These are phyloP conservation scores for Anarrhichthys ocellatus DNA, from an alignment of 2,113 vertebrate species.

Conservation along the genomic window DNA sequence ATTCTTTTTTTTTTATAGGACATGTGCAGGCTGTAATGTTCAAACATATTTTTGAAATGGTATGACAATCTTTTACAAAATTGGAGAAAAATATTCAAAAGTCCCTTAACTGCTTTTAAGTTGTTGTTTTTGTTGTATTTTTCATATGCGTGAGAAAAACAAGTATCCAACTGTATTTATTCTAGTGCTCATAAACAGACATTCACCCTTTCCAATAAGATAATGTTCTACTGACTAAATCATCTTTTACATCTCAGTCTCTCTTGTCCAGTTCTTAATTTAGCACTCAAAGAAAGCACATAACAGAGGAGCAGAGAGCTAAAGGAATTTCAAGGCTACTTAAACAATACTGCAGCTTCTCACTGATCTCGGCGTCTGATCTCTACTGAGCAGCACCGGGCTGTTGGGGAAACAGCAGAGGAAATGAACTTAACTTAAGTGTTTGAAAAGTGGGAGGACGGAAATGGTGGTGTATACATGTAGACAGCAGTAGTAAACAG, in stretches of 20 bases:
- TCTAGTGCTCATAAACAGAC: not conserved
- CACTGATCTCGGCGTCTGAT: slow-evolving; percentile 59
- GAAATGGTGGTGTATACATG: slow-evolving; percentile 3
- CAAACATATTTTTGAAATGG: not conserved
- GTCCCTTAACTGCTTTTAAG: not conserved
- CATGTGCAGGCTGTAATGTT: not conserved
- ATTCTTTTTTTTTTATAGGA: not conserved
- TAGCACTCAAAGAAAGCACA: slow-evolving; percentile 56
- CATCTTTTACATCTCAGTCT: slow-evolving; percentile 39
- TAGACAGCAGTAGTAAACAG: slow-evolving; percentile 23
- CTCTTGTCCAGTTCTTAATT: slow-evolving; percentile 44
- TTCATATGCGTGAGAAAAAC: not conserved
- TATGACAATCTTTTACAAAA: not conserved
- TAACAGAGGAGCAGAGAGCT: slow-evolving; percentile 56
- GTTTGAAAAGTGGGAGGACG: slow-evolving; percentile 45
- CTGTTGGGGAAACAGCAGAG: slow-evolving; percentile 31
- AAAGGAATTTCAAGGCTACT: slow-evolving; percentile 70
- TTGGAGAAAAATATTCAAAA: not conserved
- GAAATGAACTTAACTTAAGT: slow-evolving; percentile 42
- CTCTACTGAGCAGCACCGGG: slow-evolving; percentile 31
- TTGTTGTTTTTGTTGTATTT: not conserved
- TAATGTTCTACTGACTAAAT: slow-evolving; percentile 34
- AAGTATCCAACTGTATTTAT: slow-evolving; percentile 21
- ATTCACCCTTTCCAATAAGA: not conserved
- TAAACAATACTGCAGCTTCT: slow-evolving; percentile 53